These are phyloP conservation scores for Calephelis nemesis DNA, from an alignment of 1,140 invertebrate species.

Conservation along the genomic window DNA sequence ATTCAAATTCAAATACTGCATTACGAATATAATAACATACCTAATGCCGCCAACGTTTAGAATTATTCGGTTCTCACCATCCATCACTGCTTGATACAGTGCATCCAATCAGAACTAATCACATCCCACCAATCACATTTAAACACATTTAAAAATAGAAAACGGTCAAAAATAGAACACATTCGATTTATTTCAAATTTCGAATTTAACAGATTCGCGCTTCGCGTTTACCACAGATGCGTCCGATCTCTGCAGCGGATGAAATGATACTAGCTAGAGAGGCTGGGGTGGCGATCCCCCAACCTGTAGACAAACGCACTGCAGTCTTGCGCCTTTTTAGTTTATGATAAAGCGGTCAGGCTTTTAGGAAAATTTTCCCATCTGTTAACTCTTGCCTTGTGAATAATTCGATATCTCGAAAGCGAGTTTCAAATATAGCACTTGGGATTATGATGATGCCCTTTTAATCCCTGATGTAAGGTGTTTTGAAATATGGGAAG, in stretches of 20 bases:
- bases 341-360: conserved; percentile 28
- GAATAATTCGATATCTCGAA: conserved; percentile 4
- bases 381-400: conserved; percentile 4
- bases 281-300: conserved; percentile 39
- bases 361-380: conserved; percentile 16
- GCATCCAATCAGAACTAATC: conserved; percentile 21
- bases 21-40: conserved; percentile 45
- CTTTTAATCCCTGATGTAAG: not conserved
- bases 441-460: not conserved
- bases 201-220: conserved; percentile 24
- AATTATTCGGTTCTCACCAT: conserved; percentile 96
- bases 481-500: not conserved
- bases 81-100: conserved; percentile 80
- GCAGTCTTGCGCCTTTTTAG: conserved; percentile 63
- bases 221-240: conserved; percentile 24
- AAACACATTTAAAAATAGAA: conserved; percentile 19
- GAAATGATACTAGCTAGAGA: conserved; percentile 41
- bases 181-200: conserved; percentile 17
- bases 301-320: conserved; percentile 67
- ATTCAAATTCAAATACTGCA: not conserved
- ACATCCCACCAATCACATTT: conserved; percentile 26
- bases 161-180: conserved; percentile 18
- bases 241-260: conserved; percentile 34
- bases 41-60: conserved; percentile 96
- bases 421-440: not conserved